These are phyloP conservation scores for Narcine bancroftii DNA, from an alignment of 2,113 vertebrate species.

Conservation along the genomic window DNA sequence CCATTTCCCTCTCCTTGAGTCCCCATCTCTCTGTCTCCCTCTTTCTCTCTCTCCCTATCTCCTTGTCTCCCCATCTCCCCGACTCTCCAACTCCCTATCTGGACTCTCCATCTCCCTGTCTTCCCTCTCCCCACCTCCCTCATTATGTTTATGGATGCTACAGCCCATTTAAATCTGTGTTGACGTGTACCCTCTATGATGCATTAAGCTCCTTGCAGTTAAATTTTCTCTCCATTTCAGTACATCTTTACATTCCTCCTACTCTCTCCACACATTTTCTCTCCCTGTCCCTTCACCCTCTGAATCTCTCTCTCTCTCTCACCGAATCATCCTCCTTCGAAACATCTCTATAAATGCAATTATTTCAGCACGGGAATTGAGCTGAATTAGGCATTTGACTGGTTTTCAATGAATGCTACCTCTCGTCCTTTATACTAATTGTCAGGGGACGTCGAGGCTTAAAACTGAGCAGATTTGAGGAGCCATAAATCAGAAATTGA, in stretches of 20 bases:
- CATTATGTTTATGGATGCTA: no score
- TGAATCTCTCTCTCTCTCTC: no score
- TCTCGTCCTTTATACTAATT: slow-evolving; percentile 22
- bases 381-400: slow-evolving; percentile 15
- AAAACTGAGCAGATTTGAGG: background rate
- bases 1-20: background rate
- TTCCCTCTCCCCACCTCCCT: no score
- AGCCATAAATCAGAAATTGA: slow-evolving; percentile 35
- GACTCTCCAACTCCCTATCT: background rate
- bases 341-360: background rate
- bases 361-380: background rate
- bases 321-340: background rate
- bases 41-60: no score
- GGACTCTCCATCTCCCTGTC: background rate
- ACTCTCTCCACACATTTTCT: background rate
- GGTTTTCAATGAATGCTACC: slow-evolving; percentile 7
- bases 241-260: background rate
- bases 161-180: background rate
- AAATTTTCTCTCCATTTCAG: background rate
- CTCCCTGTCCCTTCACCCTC: no score
- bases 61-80: background rate
- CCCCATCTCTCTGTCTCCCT: background rate
- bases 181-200: background rate
- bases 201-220: background rate
- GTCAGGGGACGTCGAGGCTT: slow-evolving; percentile 10